Evolutionary conservation across 2,888 invertebrate genomes (phyloP).

Genomic region (Drosophila birchii): DNA sequence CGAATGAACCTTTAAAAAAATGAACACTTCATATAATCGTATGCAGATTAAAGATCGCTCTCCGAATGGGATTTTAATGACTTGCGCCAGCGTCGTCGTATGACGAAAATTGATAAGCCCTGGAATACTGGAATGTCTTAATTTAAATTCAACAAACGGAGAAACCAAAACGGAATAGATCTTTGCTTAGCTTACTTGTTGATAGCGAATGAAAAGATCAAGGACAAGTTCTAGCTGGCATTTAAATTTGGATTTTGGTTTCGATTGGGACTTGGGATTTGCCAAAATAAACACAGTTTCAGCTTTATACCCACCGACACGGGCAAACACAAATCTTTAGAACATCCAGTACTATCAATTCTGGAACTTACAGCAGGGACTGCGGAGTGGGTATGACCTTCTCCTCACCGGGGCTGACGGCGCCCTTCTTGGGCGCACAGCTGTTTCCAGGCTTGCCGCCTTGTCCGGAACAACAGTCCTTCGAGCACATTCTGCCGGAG

Average conservation of each 20-base stretch:
- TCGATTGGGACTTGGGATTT: not conserved
- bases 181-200: constrained; percentile 4
- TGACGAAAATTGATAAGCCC: constrained; percentile 57
- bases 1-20: constrained; percentile 4
- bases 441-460: constrained; percentile 40
- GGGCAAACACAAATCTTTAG: not conserved
- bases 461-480: constrained; percentile 63
- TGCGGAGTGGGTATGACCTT: constrained; percentile 66
- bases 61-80: constrained; percentile 50
- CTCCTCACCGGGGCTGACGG: constrained; percentile 7
- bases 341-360: not conserved
- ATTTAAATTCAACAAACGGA: constrained; percentile 30
- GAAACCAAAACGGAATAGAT: constrained; percentile 5
- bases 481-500: constrained; percentile 60
- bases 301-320: too few relatives aligned
- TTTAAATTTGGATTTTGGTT: constrained; percentile 1
- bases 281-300: constrained; percentile 1
- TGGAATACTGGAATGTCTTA: constrained; percentile 40
- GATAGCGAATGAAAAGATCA: constrained; percentile 66
- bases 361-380: constrained; percentile 65
- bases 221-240: constrained; percentile 48
- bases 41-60: constrained; percentile 58
- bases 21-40: constrained; percentile 35
- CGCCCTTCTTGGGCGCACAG: constrained; percentile 50
- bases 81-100: constrained; percentile 16